These are phyloP conservation scores for Picus viridis DNA, from an alignment of 2,797 vertebrate species.

Conservation along the genomic window DNA sequence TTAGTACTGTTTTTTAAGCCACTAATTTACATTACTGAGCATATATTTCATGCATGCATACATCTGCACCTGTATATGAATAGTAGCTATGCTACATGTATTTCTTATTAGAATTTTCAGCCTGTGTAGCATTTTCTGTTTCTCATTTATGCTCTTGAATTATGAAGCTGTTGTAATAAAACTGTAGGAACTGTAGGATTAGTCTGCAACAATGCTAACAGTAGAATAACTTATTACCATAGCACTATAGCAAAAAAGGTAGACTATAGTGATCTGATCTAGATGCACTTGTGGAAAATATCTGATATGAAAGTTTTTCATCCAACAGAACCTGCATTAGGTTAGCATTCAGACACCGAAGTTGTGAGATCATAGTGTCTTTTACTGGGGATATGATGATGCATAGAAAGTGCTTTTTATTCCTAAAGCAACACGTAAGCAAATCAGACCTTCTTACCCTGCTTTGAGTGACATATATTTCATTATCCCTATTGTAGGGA, in stretches of 20 bases:
- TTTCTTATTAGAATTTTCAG: neutral
- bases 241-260: neutral
- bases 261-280: neutral
- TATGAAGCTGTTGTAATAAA: neutral
- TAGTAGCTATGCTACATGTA: neutral
- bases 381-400: neutral
- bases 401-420: neutral
- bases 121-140: neutral
- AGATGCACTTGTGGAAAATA: neutral
- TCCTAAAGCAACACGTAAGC: neutral
- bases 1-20: neutral
- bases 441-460: neutral
- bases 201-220: neutral
- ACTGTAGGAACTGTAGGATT: neutral
- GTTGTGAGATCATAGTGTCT: neutral
- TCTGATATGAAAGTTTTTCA: neutral
- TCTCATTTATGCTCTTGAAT: neutral
- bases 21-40: neutral
- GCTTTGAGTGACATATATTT: neutral
- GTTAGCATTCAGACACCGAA: neutral
- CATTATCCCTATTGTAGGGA: neutral
- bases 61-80: neutral
- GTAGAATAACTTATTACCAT: neutral
- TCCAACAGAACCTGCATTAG: neutral
- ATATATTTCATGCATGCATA: neutral